Conservation (phyloP, 1,140 invertebrate genomes). For the Macrobrachium rosenbergii region DNA sequence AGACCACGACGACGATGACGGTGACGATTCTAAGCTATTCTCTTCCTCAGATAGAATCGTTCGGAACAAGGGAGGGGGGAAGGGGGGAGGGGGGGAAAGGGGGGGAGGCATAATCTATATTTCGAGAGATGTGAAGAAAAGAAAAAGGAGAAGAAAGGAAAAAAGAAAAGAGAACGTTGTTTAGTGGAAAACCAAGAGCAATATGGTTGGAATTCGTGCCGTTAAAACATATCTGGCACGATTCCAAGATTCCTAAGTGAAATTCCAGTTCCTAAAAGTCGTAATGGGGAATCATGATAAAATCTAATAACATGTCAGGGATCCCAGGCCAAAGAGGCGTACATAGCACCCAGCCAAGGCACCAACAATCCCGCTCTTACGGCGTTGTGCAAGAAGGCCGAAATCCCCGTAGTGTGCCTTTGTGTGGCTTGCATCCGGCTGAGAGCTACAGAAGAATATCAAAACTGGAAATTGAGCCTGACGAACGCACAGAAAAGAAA, state of each 20-base stretch:
- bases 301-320: slow-evolving; percentile 64
- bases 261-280: slow-evolving; percentile 65
- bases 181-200: slow-evolving; percentile 47
- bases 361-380: slow-evolving; percentile 21
- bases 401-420: neutral
- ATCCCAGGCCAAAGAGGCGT: slow-evolving; percentile 29
- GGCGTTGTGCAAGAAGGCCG: slow-evolving; percentile 13
- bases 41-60: no score
- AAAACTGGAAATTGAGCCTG: slow-evolving; percentile 53
- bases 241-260: slow-evolving; percentile 65
- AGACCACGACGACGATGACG: no score
- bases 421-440: slow-evolving; percentile 7
- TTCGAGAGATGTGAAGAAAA: neutral
- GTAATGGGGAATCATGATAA: slow-evolving; percentile 65
- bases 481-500: slow-evolving; percentile 45
- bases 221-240: slow-evolving; percentile 64
- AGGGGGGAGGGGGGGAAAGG: neutral
- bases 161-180: slow-evolving; percentile 38
- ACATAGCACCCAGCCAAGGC: neutral
- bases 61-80: neutral
- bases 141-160: slow-evolving; percentile 1
- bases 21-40: no score
- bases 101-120: neutral
- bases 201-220: slow-evolving; percentile 56
- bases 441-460: slow-evolving; percentile 41